Evolutionary conservation across 2,797 vertebrate species (phyloP).

Genomic region (Buceros bicornis): DNA sequence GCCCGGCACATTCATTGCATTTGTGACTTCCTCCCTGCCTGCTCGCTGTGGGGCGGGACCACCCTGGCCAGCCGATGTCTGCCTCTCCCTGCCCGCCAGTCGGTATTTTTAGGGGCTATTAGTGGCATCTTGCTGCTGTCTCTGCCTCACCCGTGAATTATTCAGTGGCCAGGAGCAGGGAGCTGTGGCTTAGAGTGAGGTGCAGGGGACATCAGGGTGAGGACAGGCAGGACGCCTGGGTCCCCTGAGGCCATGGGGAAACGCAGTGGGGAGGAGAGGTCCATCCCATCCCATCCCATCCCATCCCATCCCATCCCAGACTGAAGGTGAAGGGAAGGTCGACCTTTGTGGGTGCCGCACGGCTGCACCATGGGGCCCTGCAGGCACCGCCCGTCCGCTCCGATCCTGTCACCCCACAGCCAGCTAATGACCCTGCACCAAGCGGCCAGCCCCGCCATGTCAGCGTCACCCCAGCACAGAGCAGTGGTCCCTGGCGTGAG

Average conservation of each 20-base stretch:
- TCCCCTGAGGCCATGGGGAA: neutral
- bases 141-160: slow-evolving; percentile 34
- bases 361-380: neutral
- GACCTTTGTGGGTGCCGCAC: neutral
- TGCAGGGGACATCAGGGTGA: fast-evolving
- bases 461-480: neutral
- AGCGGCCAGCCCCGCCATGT: neutral
- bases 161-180: neutral
- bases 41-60: fast-evolving
- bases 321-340: fast-evolving
- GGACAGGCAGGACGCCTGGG: neutral
- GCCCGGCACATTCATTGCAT: fast-evolving
- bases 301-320: neutral
- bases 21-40: neutral
- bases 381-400: neutral
- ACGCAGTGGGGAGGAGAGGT: neutral
- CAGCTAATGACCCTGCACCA: neutral
- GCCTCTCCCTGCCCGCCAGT: neutral
- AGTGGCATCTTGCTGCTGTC: neutral
- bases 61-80: neutral
- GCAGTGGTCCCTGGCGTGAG: fast-evolving
- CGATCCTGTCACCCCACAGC: neutral
- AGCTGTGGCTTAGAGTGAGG: neutral
- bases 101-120: neutral
- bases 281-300: neutral